Conservation (phyloP, 2,888 invertebrate genomes). For the Acronicta aceris region DNA sequence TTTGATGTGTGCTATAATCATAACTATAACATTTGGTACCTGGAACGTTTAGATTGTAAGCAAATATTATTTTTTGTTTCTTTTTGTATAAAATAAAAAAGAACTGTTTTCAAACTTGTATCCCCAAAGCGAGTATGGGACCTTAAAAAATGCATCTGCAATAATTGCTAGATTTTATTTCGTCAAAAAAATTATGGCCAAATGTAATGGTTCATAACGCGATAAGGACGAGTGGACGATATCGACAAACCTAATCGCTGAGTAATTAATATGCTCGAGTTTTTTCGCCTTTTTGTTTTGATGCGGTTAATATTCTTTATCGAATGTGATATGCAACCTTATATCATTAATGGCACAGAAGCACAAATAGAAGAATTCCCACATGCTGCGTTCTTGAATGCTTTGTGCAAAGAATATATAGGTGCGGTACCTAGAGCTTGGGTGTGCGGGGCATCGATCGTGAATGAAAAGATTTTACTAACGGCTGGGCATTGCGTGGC, state of each 20-base stretch:
- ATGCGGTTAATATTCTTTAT: conserved; percentile 14
- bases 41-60: too few relatives aligned
- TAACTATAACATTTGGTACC: too few relatives aligned
- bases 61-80: too few relatives aligned
- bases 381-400: conserved; percentile 49
- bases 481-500: conserved; percentile 65
- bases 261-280: background rate
- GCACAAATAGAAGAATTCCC: conserved; percentile 47
- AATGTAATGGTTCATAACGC: conserved; percentile 17
- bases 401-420: conserved; percentile 21
- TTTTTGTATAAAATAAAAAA: too few relatives aligned
- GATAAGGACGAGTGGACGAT: conserved; percentile 10
- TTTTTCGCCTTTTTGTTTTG: background rate
- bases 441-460: conserved; percentile 64
- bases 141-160: too few relatives aligned
- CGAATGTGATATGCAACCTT: conserved; percentile 35
- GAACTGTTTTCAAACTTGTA: too few relatives aligned
- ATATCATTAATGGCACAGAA: conserved; percentile 48
- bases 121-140: too few relatives aligned
- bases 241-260: background rate
- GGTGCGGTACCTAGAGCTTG: background rate
- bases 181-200: conserved; percentile 2
- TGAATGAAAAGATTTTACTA: conserved; percentile 60
- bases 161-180: too few relatives aligned
- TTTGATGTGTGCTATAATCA: too few relatives aligned